Percentiles rank a stretch among this genome's conserved stretches.
Evolutionary conservation across 2,888 invertebrate genomes (phyloP).

Genomic region (Leptinotarsa haldemani): DNA sequence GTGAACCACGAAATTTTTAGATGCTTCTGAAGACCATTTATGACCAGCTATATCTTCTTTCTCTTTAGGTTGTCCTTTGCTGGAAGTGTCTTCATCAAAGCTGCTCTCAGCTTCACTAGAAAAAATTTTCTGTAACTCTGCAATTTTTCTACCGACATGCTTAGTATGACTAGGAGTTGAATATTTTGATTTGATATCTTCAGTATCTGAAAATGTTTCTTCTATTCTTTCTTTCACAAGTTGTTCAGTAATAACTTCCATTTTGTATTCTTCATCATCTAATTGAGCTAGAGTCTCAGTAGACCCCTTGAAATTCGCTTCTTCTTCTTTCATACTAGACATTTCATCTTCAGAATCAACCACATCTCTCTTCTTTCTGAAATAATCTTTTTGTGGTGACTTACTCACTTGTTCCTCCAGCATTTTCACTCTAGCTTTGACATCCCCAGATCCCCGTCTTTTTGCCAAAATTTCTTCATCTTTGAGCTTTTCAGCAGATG

Average conservation of each 20-base stretch:
- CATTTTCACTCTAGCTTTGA: conserved; percentile 69
- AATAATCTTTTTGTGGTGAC: conserved; percentile 60
- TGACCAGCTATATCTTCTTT: conserved; percentile 29
- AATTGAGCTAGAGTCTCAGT: conserved; percentile 64
- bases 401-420: conserved; percentile 67
- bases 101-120: conserved; percentile 54
- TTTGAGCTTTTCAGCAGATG: conserved; percentile 53
- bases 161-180: conserved; percentile 58
- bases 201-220: conserved; percentile 39
- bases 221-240: conserved; percentile 46
- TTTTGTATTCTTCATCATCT: conserved; percentile 60
- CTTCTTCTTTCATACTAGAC: conserved; percentile 65
- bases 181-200: conserved; percentile 46
- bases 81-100: conserved; percentile 43
- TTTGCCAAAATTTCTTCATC: conserved; percentile 62
- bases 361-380: conserved; percentile 58
- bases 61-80: conserved; percentile 43
- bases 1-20: not conserved
- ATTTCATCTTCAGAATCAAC: conserved; percentile 65
- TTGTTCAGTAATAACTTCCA: conserved; percentile 51
- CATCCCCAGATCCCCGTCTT: conserved; percentile 68
- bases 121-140: conserved; percentile 67
- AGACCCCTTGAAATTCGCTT: conserved; percentile 61
- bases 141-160: conserved; percentile 66
- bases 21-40: not conserved